Conservation (phyloP, 2,797 vertebrate genomes). For the Margarornis squamiger region DNA sequence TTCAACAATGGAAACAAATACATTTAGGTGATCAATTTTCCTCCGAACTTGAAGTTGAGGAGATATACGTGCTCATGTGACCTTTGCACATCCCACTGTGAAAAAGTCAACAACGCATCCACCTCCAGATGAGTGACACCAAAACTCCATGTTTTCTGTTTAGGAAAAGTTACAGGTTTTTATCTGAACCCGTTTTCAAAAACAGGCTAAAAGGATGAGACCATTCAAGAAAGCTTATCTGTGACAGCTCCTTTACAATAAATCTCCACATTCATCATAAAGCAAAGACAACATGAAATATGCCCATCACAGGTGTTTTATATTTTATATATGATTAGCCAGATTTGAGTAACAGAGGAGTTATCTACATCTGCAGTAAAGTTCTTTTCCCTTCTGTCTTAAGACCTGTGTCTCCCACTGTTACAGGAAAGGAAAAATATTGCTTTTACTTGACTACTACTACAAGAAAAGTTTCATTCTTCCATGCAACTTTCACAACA, state of each 20-base stretch:
- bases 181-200: background rate
- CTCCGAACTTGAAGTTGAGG: background rate
- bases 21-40: background rate
- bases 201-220: background rate
- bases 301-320: background rate
- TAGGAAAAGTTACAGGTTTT: background rate
- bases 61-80: background rate
- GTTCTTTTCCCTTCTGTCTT: background rate
- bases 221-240: background rate
- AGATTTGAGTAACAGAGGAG: background rate
- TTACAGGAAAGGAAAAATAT: background rate
- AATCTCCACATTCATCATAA: background rate
- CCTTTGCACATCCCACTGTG: background rate
- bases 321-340: background rate
- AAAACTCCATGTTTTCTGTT: background rate
- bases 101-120: background rate
- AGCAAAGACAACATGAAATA: background rate
- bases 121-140: background rate
- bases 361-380: background rate
- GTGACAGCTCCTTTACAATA: background rate
- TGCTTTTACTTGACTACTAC: background rate
- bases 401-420: background rate
- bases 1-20: background rate
- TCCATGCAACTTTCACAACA: conserved; percentile 6
- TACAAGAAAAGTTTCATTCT: background rate